Evolutionary conservation across 2,888 invertebrate genomes (phyloP), one percentile per base, ranked within the genome.

Genomic region (Apoda limacodes): DNA sequence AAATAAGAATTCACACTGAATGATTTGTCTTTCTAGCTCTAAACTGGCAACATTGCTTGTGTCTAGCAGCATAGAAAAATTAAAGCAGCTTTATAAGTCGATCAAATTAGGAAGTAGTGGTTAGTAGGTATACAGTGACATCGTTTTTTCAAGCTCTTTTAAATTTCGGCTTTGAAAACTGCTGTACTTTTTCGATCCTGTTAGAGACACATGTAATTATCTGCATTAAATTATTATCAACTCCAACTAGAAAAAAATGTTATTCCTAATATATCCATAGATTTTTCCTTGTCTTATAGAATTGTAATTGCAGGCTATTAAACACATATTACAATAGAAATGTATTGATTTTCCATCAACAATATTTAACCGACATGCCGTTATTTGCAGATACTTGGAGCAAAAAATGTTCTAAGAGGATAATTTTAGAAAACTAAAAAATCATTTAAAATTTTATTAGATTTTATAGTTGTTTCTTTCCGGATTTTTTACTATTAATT

Each of bases 271-370:
- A n/a, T n/a, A n/a, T n/a, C n/a, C n/a, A 71, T 76, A 75, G 72
- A 65, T 67, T 72, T 65, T 64, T 74, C 69, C 67, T 57, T 71
- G 69, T 60, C 56, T 64, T 61, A 56, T 71, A 71, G 60, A 60
- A 60, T 51, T 57, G 60, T 74, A 67, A 70, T 53, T 44, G 72
- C 78, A 76, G 76, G 76, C 78, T 75, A 70, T 60, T 62, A 55
- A 52, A 71, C 78, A 78, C 75, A 76, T 62, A 71, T 78, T 76
- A 78, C 78, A 80, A 78, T 80, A 80, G 76, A 60, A 65, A 69
- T 59, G 60, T 71, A 76, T 78, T 78, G 59, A 66, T 71, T 80
- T 80, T 60, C 69, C 68, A 74, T 61, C 70, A 61, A 72, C 68
- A 70, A 59, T 66, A 61, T 64, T 66, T 62, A 68, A 75, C 67